Evolutionary conservation across 2,113 vertebrate genomes (phyloP).

Genomic region (Girardinichthys multiradiatus): DNA sequence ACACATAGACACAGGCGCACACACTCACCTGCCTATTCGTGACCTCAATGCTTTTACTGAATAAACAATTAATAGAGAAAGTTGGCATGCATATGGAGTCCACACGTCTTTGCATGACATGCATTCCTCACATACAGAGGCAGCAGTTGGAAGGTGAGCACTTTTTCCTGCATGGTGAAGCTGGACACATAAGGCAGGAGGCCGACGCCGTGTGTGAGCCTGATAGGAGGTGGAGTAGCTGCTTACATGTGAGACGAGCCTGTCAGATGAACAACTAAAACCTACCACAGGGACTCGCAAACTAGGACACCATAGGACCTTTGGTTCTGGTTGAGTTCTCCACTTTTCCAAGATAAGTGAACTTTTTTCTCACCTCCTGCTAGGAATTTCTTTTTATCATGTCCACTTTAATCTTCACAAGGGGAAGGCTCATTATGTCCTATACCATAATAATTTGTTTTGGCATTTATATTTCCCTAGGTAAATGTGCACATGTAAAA

Average conservation of each 20-base stretch:
- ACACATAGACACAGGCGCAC: slow-evolving; percentile 16
- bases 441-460: slow-evolving; percentile 64
- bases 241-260: slow-evolving; percentile 50
- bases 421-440: slow-evolving; percentile 68
- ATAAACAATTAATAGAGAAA: slow-evolving; percentile 58
- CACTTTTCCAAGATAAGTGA: slow-evolving; percentile 61
- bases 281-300: slow-evolving; percentile 66
- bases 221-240: slow-evolving; percentile 62
- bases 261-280: slow-evolving; percentile 63
- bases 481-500: slow-evolving; percentile 63
- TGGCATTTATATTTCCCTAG: slow-evolving; percentile 57
- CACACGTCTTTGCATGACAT: slow-evolving; percentile 36
- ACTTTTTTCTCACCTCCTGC: slow-evolving; percentile 48
- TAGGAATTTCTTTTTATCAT: slow-evolving; percentile 58
- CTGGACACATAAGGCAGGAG: slow-evolving; percentile 37
- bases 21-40: slow-evolving; percentile 47
- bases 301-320: slow-evolving; percentile 74
- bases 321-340: slow-evolving; percentile 61
- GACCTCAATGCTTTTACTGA: slow-evolving; percentile 60
- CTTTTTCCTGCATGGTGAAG: slow-evolving; percentile 14
- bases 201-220: slow-evolving; percentile 42
- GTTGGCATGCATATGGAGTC: slow-evolving; percentile 25
- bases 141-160: slow-evolving; percentile 10
- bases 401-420: slow-evolving; percentile 63
- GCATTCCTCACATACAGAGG: slow-evolving; percentile 6